These are phyloP conservation scores for Dolomedes plantarius DNA, from an alignment of 2,888 invertebrate genomes.

Conservation along the genomic window DNA sequence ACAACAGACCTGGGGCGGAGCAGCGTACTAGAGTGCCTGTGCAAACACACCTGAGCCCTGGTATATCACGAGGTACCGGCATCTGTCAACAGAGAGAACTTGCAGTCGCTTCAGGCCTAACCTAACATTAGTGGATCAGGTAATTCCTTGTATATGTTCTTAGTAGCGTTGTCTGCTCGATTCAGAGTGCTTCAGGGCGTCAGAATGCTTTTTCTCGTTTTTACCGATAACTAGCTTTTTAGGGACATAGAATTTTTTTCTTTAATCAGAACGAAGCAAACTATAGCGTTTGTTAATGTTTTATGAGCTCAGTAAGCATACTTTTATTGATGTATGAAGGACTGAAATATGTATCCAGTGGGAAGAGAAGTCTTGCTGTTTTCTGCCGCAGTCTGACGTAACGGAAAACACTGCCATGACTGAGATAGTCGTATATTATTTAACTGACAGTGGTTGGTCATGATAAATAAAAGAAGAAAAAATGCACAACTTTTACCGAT, in stretches of 20 bases:
- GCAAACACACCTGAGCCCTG: constrained; percentile 64
- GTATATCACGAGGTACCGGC: constrained; percentile 19
- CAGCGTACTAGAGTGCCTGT: constrained; percentile 35
- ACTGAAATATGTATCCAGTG: too few species aligned
- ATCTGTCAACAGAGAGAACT: constrained; percentile 47
- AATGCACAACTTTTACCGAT: too few species aligned
- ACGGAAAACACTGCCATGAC: too few species aligned
- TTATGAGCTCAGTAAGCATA: too few species aligned
- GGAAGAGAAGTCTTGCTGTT: too few species aligned
- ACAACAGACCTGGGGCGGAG: constrained; percentile 43
- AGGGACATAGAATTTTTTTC: not conserved
- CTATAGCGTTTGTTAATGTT: not conserved
- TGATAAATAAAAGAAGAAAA: too few species aligned
- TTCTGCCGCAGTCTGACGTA: too few species aligned
- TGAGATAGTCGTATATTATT: too few species aligned
- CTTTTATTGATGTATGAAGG: too few species aligned
- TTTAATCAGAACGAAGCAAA: too few species aligned
- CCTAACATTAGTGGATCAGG: constrained; percentile 60
- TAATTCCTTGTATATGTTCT: constrained; percentile 35
- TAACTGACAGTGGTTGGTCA: too few species aligned
- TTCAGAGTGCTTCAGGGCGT: not conserved
- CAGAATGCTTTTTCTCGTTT: not conserved
- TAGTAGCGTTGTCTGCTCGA: not conserved
- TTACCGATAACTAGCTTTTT: not conserved
- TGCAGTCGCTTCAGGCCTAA: constrained; percentile 47